Base-by-base conservation (phyloP, 1,140 invertebrate genomes). In the Drosophila bifasciata region DNA sequence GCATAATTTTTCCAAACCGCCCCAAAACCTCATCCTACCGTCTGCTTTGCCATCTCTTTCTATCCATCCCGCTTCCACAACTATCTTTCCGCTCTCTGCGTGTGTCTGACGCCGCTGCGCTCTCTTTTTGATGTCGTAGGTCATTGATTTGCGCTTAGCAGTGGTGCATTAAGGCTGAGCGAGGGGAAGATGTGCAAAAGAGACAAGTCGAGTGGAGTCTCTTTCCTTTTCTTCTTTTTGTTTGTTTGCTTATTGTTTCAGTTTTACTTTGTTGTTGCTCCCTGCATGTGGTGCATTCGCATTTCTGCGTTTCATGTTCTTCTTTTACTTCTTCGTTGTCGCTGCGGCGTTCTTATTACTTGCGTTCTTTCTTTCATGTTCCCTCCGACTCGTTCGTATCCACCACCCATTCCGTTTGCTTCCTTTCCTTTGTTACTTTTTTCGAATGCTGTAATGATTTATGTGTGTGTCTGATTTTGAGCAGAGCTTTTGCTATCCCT, bases 91-190 rank as follows among this genome's bases (percentile, higher is more conserved):
- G 53, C 55, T 71, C 53, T 45, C 60, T 75, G 70, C 43, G 51
- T 79, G 62, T 62, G 52, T 40, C 45, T 67, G 43, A 50, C n/a
- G 49, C 13, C 17, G 53, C 19, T 17, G 13, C 32, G 32, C 52
- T 79, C 55, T 85, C 68, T 66, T 75, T 73, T 72, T 78, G 81
- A 85, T 88, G 83, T 88, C 83, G 83, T 88, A 88, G 83, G 83
- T 88, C 83, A 88, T 88, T 88, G 83, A 88, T 88, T 88, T 88
- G 83, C 79, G 83, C 75, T 88, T 86, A 85, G 88, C 83, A 66
- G 68, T 59, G 67, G 61, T 40, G 32, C 36, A 43, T 23, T 49
- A 9, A 16, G 21, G 6, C 32, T 9, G 16, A 7, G 17, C 2
- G 7, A 11, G 41, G 0, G 39, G 23, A 11, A 7, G 46, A 36